A percentile compares a stretch with the other conserved stretches of the same genome.
Conservation (phyloP, 2,888 invertebrate genomes). For the Melieria crassipennis region DNA sequence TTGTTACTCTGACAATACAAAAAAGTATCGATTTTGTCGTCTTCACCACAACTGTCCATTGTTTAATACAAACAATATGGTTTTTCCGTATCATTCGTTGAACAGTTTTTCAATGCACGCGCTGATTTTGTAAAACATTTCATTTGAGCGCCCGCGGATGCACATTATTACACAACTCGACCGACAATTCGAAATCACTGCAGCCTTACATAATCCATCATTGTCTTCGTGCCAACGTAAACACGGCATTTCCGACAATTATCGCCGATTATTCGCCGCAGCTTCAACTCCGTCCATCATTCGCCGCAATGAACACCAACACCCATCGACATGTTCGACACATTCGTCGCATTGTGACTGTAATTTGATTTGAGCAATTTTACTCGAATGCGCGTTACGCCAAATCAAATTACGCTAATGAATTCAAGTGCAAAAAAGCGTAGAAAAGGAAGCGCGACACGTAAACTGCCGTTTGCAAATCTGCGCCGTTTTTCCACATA, state of each 20-base stretch:
- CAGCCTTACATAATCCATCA: no score
- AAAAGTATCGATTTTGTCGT: no score
- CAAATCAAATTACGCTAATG: neutral
- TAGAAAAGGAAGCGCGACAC: neutral
- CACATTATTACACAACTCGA: no score
- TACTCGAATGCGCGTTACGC: neutral
- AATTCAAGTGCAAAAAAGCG: neutral
- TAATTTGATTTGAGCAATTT: neutral
- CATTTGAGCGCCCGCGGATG: no score
- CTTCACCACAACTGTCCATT: no score
- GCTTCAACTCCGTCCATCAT: neutral
- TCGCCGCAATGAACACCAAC: neutral
- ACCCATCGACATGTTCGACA: neutral
- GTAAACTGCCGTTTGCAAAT: neutral
- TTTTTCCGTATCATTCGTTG: no score
- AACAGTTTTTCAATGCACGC: no score
- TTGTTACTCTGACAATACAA: no score
- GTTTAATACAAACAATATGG: no score
- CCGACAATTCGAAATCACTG: no score
- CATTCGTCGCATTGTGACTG: neutral
- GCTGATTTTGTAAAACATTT: no score
- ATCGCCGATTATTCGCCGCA: conserved; percentile 8
- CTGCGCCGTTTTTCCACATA: neutral
- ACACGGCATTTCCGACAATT: neutral
- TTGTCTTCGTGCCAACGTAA: no score